Base-by-base conservation (phyloP, 1,140 invertebrate species). In the Grapholita molesta region DNA sequence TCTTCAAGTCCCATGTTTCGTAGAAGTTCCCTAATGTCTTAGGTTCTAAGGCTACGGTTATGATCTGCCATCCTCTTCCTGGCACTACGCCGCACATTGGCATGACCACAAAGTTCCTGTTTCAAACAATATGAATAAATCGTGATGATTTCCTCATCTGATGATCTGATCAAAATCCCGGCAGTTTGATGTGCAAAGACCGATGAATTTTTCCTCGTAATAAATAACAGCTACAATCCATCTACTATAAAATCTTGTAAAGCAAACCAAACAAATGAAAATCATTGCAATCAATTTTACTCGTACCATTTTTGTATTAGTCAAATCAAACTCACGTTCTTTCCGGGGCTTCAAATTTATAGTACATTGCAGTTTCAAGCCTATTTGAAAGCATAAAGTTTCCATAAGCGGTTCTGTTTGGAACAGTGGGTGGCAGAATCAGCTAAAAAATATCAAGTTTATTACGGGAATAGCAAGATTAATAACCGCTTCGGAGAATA, bases 61-160 rank as follows among this genome's bases (percentile, higher is more conserved):
- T 81, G 15, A 92, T 89, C 71, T 89, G 84, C 87, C 88, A 91
- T 12, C 85, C 85, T 11, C 85, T 78, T n/a, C 85, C 75, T 68
- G 75, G 81, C 4, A 92, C 83, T 9, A 89, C 83, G 15, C 90
- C 90, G 67, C 89, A 92, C 82, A 91, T 90, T 0, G 90, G 90
- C 79, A 91, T 68, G 9, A 87, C 70, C 0, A 82, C 82, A 61
- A 86, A 86, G 72, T 89, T 90, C 53, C 89, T 92, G 67, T 30
- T 61, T 61, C 7, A 32, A 8, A 77, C 68, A 71, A 42, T 71
- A 67, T 55, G 35, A 74, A 69, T 64, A 15, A n/a, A 35, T 61
- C 30, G 24, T 42, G n/a, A n/a, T n/a, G n/a, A n/a, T n/a, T n/a
- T n/a, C n/a, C n/a, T n/a, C n/a, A n/a, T n/a, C n/a, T n/a, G n/a